Percentiles rank a stretch among this genome's conserved stretches.
phyloP scores from a whole-genome alignment of 1,140 invertebrate species.

The Sarcophaga bullata region DNA sequence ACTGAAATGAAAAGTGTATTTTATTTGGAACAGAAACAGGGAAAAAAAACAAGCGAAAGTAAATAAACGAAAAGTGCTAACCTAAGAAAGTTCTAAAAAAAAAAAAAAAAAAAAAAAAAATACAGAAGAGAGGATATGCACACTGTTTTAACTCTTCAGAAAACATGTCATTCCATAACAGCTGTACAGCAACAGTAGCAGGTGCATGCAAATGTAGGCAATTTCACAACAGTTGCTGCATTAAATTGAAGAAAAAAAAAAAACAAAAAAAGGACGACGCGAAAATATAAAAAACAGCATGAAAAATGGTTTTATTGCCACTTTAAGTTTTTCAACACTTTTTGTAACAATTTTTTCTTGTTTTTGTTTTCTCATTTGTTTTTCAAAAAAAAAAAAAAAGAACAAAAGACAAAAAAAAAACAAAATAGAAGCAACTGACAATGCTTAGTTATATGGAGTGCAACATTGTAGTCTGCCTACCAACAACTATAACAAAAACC shows the following conservation, averaged over 20 bases:
- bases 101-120: background rate
- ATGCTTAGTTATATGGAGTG: background rate
- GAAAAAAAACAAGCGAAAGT: background rate
- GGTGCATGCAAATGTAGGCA: constrained; percentile 35
- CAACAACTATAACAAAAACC: too few species aligned
- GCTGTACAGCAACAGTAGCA: background rate
- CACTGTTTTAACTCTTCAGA: background rate
- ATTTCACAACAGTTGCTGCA: background rate
- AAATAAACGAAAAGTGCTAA: too few species aligned
- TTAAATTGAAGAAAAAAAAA: background rate
- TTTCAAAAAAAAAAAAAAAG: background rate
- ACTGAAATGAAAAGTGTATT: background rate
- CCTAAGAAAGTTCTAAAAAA: background rate
- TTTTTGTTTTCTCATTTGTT: background rate
- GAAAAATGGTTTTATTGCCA: constrained; percentile 2
- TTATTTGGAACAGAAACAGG: background rate
- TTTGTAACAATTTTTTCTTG: background rate
- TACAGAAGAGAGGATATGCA: background rate
- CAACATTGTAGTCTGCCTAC: background rate
- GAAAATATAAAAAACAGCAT: background rate
- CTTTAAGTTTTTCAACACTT: background rate
- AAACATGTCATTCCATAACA: constrained; percentile 22
- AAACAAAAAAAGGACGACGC: constrained; percentile 15
- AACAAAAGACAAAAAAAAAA: background rate
- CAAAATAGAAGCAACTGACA: background rate